Conservation (phyloP, 1,140 invertebrate species). For the Doryteuthis pealeii region DNA sequence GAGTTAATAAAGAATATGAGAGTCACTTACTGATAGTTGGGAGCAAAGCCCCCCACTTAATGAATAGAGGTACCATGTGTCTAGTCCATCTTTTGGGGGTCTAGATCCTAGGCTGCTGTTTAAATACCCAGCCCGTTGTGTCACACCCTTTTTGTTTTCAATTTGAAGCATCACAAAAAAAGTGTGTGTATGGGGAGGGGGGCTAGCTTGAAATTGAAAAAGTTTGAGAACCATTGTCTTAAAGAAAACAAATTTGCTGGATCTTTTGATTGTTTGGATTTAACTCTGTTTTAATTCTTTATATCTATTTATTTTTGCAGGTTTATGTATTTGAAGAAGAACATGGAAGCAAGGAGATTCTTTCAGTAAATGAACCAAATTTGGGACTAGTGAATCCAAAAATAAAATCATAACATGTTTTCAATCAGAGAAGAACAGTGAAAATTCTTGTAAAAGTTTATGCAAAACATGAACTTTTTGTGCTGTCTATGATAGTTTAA, state of each 20-base stretch:
- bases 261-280: not conserved
- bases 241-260: not conserved
- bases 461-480: no score
- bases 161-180: not conserved
- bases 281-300: not conserved
- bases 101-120: no score
- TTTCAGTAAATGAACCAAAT: not conserved
- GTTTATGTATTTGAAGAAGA: conserved; percentile 11
- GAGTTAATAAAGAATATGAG: no score
- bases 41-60: no score
- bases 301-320: not conserved
- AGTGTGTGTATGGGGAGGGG: not conserved
- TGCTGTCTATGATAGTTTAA: no score
- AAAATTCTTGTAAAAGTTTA: no score
- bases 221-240: not conserved
- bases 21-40: no score
- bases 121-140: not conserved
- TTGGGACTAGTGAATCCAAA: no score
- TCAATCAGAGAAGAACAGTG: no score
- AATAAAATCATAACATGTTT: no score
- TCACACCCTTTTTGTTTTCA: not conserved
- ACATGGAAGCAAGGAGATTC: not conserved
- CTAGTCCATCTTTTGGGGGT: no score
- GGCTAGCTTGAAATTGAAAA: not conserved
- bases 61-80: no score